phyloP scores from a whole-genome alignment of 2,888 invertebrate species.

The Mythimna impura region DNA sequence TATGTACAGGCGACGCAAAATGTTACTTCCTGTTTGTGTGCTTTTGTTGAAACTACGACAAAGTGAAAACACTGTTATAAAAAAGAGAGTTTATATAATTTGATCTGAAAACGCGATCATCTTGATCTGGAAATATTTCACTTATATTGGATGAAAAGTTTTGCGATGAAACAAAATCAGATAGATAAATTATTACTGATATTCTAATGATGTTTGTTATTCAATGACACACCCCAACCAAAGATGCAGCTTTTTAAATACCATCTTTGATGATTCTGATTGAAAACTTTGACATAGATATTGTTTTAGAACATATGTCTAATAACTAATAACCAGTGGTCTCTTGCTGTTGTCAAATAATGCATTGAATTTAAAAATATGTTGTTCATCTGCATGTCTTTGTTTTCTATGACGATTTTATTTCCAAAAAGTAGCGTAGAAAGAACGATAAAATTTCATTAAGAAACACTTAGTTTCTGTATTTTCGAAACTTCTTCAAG shows the following conservation, averaged over 20 bases:
- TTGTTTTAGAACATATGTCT: constrained; percentile 21
- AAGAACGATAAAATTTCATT: constrained; percentile 12
- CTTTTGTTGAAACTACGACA: constrained; percentile 3
- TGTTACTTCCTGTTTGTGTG: not conserved
- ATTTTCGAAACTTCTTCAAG: constrained; percentile 2
- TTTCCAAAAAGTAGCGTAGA: not conserved
- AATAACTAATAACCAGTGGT: constrained; percentile 4
- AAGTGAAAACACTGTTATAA: constrained; percentile 10
- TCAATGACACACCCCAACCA: constrained; percentile 10
- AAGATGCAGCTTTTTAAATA: constrained; percentile 1
- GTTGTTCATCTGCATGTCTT: too few relatives aligned
- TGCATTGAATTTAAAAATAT: too few relatives aligned
- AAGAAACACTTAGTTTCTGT: constrained; percentile 20
- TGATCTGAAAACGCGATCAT: not conserved
- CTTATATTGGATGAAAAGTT: too few relatives aligned
- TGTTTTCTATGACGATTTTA: too few relatives aligned
- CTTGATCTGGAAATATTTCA: too few relatives aligned
- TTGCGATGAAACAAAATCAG: too few relatives aligned
- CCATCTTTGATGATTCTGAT: not conserved
- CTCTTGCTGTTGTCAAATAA: not conserved
- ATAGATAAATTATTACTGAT: too few relatives aligned
- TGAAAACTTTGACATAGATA: constrained; percentile 13
- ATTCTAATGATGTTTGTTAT: not conserved
- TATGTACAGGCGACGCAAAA: constrained; percentile 27
- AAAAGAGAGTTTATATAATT: not conserved